Base-by-base conservation (phyloP, 2,797 vertebrate species). In the Mastacembelus armatus region DNA sequence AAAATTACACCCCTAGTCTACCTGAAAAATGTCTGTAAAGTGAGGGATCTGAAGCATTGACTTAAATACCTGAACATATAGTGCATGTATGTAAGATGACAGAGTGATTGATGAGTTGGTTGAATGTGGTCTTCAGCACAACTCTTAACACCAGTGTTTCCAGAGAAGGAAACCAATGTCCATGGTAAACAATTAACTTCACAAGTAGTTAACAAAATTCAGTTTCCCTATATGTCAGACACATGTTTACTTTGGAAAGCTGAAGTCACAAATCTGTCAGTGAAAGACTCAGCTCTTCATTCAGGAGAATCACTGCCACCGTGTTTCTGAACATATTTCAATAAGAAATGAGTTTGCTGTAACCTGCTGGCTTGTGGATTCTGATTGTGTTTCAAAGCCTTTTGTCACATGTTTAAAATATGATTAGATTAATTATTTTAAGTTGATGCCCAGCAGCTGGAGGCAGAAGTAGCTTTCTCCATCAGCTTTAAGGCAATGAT, bases 171-270 rank as follows among this genome's bases (percentile, higher is more conserved):
- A 74, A 51, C 60, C 32, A 76, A 50, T 76, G 58, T 16, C 29
- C 10, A 27, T 73, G 48, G 64, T 52, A 84, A 85, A 81, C 72
- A 82, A 49, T 43, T 54, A 73, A 74, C 60, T 73, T 86, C 77
- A 80, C 79, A 83, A 75, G 69, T 62, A 77, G 77, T 62, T 81
- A 51, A 70, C 54, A 80, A 29, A 77, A 57, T 55, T 33, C 47
- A 22, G 22, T 60, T 62, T 71, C 50, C 66, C 11, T 52, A 57
- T 65, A 45, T 36, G 30, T 60, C 45, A 49, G 61, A 7, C 50
- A 11, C 29, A 3, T 64, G 56, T 80, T 79, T 73, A 39, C 51
- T 61, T 27, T 61, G n/a, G 33, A 45, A 38, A n/a, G 32, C 8
- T 24, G 19, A 62, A 40, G 56, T 15, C 24, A 19, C 36, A 50